Conservation (phyloP, 2,888 invertebrate genomes). For the Sipha maydis region DNA sequence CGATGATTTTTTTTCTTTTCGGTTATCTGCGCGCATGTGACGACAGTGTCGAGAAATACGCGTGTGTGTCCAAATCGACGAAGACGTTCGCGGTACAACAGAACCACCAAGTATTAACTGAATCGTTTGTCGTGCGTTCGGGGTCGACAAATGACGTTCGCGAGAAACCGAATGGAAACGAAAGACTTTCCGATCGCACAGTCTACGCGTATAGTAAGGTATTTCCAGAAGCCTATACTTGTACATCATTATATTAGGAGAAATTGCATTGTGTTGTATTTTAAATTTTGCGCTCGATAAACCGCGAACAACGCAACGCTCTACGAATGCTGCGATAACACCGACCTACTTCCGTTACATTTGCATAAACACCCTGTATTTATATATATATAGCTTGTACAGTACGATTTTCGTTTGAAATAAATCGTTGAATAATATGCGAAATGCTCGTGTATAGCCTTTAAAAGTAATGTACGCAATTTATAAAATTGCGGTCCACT, state of each 20-base stretch:
- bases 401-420: neutral
- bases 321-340: neutral
- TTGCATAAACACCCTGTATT: neutral
- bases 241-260: neutral
- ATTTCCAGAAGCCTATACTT: neutral
- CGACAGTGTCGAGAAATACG: too few relatives aligned
- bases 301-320: neutral
- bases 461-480: constrained; percentile 8
- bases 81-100: neutral
- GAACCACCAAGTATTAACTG: neutral
- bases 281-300: neutral
- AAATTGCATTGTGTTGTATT: too few relatives aligned
- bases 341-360: neutral
- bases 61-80: too few relatives aligned
- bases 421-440: neutral
- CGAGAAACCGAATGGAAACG: neutral
- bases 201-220: neutral
- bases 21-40: neutral
- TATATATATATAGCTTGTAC: too few relatives aligned
- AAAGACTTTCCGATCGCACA: neutral
- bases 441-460: neutral
- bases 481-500: constrained; percentile 22
- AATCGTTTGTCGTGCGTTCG: too few relatives aligned
- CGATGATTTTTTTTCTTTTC: too few relatives aligned
- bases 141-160: neutral